These are phyloP conservation scores for Philaethria dido DNA, from an alignment of 2,888 invertebrate species.

Conservation along the genomic window DNA sequence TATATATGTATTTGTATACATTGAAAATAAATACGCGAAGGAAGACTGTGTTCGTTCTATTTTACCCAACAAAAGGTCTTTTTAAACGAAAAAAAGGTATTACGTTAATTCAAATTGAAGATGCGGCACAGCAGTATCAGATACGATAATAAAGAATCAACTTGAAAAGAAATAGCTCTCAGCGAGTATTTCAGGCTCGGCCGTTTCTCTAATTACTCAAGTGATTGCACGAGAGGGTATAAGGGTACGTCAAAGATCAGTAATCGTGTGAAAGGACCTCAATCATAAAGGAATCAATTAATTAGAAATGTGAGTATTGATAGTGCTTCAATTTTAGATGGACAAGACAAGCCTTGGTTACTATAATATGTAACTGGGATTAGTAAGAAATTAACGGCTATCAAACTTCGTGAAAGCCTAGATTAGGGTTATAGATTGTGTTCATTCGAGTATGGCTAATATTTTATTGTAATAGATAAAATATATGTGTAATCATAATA, in stretches of 20 bases:
- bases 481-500: too few species aligned
- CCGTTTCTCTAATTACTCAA: slow-evolving; percentile 35
- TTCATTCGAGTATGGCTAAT: slow-evolving; percentile 3
- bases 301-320: slow-evolving; percentile 43
- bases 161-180: slow-evolving; percentile 22
- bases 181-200: slow-evolving; percentile 13
- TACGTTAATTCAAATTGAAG: slow-evolving; percentile 22
- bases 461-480: too few species aligned
- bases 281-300: slow-evolving; percentile 46
- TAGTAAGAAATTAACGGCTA: slow-evolving; percentile 22
- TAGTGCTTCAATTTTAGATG: slow-evolving; percentile 32
- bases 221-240: slow-evolving; percentile 30
- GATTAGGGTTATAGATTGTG: slow-evolving; percentile 25
- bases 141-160: slow-evolving; percentile 21
- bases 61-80: slow-evolving; percentile 15
- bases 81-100: slow-evolving; percentile 5
- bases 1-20: background rate
- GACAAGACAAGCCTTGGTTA: slow-evolving; percentile 38
- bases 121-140: slow-evolving; percentile 9
- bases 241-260: slow-evolving; percentile 35
- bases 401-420: slow-evolving; percentile 23
- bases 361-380: slow-evolving; percentile 18
- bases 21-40: background rate
- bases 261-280: slow-evolving; percentile 32
- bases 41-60: background rate